Conservation (phyloP, 53 echinoderm and acorn worm species). For the Patiria pectinifera region DNA sequence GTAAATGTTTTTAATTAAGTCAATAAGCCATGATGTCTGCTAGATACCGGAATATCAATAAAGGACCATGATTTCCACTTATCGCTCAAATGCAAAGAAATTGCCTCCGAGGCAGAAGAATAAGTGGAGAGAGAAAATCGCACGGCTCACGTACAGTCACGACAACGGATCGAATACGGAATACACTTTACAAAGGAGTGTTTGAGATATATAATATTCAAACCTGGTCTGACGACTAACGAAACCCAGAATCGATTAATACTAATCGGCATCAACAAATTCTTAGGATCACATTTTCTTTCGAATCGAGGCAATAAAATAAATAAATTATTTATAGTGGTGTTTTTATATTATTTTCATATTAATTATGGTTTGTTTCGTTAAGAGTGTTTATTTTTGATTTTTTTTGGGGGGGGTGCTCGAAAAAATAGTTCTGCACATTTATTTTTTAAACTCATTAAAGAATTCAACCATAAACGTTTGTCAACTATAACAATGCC, state of each 20-base stretch:
- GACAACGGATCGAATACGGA: neutral
- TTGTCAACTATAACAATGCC: neutral
- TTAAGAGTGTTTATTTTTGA: no score
- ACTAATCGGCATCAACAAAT: no score
- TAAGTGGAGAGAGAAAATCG: neutral
- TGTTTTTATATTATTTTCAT: no score
- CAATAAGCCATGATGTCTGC: slow-evolving; percentile 26
- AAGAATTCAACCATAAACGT: neutral
- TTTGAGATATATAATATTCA: neutral
- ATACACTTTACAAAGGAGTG: no score
- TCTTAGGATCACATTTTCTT: no score
- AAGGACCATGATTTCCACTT: slow-evolving; percentile 13
- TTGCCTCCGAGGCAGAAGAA: neutral
- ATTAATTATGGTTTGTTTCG: no score
- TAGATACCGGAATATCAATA: slow-evolving; percentile 28
- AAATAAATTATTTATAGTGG: no score
- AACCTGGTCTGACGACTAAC: no score
- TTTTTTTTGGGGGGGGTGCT: no score
- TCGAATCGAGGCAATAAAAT: no score
- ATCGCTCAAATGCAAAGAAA: neutral
- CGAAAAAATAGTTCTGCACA: no score
- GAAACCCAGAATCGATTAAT: no score
- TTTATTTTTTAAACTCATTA: neutral
- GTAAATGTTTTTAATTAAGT: slow-evolving; percentile 36
- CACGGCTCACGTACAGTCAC: neutral